These are phyloP conservation scores for Agelas oroides DNA, from an alignment of 37 sponge, comb jelly and placozoan genomes.

Conservation along the genomic window DNA sequence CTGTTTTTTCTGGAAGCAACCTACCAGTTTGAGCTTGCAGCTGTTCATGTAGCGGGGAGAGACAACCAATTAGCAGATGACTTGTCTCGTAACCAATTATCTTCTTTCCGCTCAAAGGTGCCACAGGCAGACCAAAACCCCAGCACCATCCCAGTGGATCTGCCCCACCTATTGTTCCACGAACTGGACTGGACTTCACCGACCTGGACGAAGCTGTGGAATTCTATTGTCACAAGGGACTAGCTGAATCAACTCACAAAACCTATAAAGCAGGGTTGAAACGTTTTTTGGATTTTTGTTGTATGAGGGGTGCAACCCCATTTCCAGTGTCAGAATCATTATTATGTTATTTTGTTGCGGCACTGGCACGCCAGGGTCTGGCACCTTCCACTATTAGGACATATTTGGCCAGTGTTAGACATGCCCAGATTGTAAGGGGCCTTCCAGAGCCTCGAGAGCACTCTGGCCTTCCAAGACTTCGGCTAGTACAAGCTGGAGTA, in stretches of 20 bases:
- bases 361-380: slow-evolving; percentile 24
- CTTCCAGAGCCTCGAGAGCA: slow-evolving; percentile 32
- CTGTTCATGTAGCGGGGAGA: slow-evolving; percentile 23
- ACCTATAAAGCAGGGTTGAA: slow-evolving; percentile 43
- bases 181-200: slow-evolving; percentile 63
- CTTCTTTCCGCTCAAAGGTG: slow-evolving; percentile 4
- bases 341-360: slow-evolving; percentile 34
- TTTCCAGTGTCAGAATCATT: slow-evolving; percentile 51
- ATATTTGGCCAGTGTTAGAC: slow-evolving; percentile 59
- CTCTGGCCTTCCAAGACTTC: slow-evolving; percentile 44
- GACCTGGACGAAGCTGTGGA: slow-evolving; percentile 54
- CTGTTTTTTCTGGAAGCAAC: slow-evolving; percentile 43
- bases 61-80: slow-evolving; percentile 54
- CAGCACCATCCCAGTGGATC: background rate
- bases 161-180: slow-evolving; percentile 24
- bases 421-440: slow-evolving; percentile 42
- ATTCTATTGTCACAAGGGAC: slow-evolving; percentile 14
- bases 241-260: slow-evolving; percentile 64
- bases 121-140: background rate
- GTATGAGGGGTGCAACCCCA: slow-evolving; percentile 11
- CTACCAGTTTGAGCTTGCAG: background rate
- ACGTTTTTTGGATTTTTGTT: slow-evolving; percentile 39
- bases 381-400: slow-evolving; percentile 47
- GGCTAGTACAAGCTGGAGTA: slow-evolving; percentile 52
- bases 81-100: slow-evolving; percentile 36